A percentile compares a stretch with the other conserved stretches of the same genome.
phyloP scores from a whole-genome alignment of 2,888 invertebrate species.

The Trichogramma dendrolimi region DNA sequence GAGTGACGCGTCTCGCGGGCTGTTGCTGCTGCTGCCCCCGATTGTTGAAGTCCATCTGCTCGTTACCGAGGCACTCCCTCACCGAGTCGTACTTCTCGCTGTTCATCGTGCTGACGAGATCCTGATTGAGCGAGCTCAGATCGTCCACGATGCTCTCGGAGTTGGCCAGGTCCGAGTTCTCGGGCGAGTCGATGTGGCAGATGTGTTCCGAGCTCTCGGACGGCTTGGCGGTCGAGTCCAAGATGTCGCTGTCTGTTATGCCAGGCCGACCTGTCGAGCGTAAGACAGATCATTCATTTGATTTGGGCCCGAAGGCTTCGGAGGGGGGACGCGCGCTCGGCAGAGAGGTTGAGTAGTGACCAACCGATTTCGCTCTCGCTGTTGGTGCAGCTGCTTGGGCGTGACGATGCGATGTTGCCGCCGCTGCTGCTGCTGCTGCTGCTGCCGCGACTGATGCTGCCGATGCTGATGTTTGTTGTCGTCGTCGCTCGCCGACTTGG shows the following conservation, averaged over 20 bases:
- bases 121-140: conserved; percentile 68
- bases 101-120: conserved; percentile 64
- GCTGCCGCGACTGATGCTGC: too few species aligned
- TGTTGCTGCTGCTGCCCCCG: conserved; percentile 34
- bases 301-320: neutral
- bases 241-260: conserved; percentile 44
- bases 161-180: conserved; percentile 70
- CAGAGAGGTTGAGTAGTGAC: neutral
- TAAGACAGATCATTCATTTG: conserved; percentile 38
- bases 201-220: conserved; percentile 53
- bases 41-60: conserved; percentile 44
- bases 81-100: conserved; percentile 62
- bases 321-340: neutral
- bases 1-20: conserved; percentile 69
- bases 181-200: conserved; percentile 79
- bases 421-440: conserved; percentile 15
- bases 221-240: conserved; percentile 41
- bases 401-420: neutral
- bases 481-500: conserved; percentile 1
- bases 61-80: conserved; percentile 57
- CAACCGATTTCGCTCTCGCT: conserved; percentile 49
- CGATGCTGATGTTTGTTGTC: too few species aligned
- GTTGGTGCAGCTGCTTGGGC: conserved; percentile 41
- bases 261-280: conserved; percentile 36
- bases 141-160: conserved; percentile 78